Evolutionary conservation across 2,797 vertebrate genomes (phyloP), one percentile per base, ranked within the genome.

Genomic region (Thunnus albacares): DNA sequence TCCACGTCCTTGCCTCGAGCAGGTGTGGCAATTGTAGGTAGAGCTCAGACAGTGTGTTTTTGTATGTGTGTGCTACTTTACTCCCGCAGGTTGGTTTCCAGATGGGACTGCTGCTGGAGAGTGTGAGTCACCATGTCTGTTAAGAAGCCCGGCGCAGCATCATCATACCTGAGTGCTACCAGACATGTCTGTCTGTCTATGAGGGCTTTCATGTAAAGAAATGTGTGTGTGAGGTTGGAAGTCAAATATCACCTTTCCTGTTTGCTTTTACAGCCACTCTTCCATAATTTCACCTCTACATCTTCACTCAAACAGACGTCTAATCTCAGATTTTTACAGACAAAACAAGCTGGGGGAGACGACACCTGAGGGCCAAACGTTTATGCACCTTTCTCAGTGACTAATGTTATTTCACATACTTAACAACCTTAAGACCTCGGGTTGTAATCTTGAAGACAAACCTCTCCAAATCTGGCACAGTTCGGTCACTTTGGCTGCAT

Each of bases 51-150:
- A 56, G 60, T 75, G 73, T 81, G 77, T 89, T 86, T 65, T 47
- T 67, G 63, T 82, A 67, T 79, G 74, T 82, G 80, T 85, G 84
- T 61, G 71, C 73, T 22, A 49, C 71, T 71, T 43, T 80, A 24
- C 79, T 75, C 74, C 80, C 78, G 10, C 75, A 80, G 82, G 68
- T 91, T 62, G 64, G 59, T 84, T 87, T 93, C 94, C 94, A 95
- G 93, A 93, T 95, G 94, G 86, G 75, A 60, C 81, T 5, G 57
- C 75, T 79, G 74, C 82, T 81, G 84, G 70, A 76, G 68, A 2
- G 75, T 57, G 62, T 96, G 95, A 96, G 80, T 96, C 95, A 96
- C 30, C 15, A 1, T 0, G 79, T 86, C 85, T 87, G 81, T 38
- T 60, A 80, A 90, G 87, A 92, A 83, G 33, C 81, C 75, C 68